Evolutionary conservation across 2,113 vertebrate species (phyloP).

Genomic region (Onychostoma macrolepis): DNA sequence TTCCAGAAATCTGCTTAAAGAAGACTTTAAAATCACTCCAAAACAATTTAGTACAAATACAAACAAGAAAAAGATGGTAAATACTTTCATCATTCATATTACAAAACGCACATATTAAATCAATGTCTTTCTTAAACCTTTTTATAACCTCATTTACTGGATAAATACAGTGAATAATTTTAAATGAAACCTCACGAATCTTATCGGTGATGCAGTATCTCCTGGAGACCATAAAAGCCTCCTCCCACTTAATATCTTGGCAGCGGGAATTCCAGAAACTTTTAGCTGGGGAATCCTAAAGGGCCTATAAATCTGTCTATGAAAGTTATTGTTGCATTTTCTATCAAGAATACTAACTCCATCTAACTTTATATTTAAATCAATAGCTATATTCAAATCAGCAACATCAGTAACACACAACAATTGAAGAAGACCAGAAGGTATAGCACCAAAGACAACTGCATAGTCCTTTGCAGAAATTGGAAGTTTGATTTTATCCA

Average conservation of each 20-base stretch:
- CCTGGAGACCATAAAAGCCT: not conserved
- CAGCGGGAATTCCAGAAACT: too few relatives aligned
- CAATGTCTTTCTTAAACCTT: not conserved
- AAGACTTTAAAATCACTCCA: too few relatives aligned
- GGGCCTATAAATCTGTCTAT: too few relatives aligned
- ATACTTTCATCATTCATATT: not conserved
- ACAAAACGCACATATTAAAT: not conserved
- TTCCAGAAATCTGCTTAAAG: too few relatives aligned
- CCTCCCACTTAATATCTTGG: too few relatives aligned
- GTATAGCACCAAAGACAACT: not conserved
- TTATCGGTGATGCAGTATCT: not conserved
- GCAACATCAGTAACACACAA: not conserved
- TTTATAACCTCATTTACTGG: not conserved
- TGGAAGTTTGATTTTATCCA: not conserved
- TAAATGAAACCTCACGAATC: not conserved
- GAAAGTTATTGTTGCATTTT: too few relatives aligned
- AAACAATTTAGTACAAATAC: not conserved
- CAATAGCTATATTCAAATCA: not conserved
- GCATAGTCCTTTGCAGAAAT: not conserved
- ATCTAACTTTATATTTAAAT: not conserved
- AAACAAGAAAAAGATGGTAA: not conserved
- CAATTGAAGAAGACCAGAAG: not conserved
- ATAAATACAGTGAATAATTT: not conserved
- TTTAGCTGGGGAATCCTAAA: too few relatives aligned
- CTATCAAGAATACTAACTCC: too few relatives aligned